phyloP scores from a whole-genome alignment of 2,888 invertebrate species.

The Hipparchia sbordonii region DNA sequence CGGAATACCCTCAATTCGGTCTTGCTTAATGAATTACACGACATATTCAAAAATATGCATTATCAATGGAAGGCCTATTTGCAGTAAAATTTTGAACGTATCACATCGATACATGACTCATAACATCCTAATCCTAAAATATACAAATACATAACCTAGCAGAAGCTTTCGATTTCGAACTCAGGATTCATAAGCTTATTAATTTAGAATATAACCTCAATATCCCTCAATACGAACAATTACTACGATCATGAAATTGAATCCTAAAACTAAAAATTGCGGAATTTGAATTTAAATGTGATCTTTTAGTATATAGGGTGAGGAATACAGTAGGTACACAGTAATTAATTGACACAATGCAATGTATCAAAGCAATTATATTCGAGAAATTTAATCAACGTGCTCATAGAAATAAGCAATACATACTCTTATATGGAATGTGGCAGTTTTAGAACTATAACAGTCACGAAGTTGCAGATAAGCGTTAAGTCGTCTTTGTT shows the following conservation, averaged over 20 bases:
- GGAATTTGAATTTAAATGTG: too few species aligned
- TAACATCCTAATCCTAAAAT: neutral
- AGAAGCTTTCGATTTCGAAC: too few species aligned
- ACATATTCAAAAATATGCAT: conserved; percentile 7
- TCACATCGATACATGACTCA: neutral
- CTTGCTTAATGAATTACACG: conserved; percentile 1
- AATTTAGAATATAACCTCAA: too few species aligned
- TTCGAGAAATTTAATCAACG: conserved; percentile 22
- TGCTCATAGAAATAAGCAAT: conserved; percentile 26
- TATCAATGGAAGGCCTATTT: neutral
- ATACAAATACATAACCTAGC: too few species aligned
- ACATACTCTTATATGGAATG: conserved; percentile 28
- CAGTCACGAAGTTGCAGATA: conserved; percentile 62
- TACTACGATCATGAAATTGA: too few species aligned
- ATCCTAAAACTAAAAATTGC: too few species aligned
- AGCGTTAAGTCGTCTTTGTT: conserved; percentile 55
- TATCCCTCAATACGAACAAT: too few species aligned
- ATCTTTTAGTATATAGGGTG: too few species aligned
- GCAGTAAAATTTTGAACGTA: too few species aligned
- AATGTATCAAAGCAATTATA: neutral
- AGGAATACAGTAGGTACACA: too few species aligned
- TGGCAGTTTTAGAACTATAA: conserved; percentile 40
- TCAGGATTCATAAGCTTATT: too few species aligned
- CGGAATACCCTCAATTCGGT: neutral
- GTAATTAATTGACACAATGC: neutral